Percentiles rank a stretch among this genome's conserved stretches.
Conservation (phyloP, 1,140 invertebrate genomes). For the Belonocnema kinseyi region DNA sequence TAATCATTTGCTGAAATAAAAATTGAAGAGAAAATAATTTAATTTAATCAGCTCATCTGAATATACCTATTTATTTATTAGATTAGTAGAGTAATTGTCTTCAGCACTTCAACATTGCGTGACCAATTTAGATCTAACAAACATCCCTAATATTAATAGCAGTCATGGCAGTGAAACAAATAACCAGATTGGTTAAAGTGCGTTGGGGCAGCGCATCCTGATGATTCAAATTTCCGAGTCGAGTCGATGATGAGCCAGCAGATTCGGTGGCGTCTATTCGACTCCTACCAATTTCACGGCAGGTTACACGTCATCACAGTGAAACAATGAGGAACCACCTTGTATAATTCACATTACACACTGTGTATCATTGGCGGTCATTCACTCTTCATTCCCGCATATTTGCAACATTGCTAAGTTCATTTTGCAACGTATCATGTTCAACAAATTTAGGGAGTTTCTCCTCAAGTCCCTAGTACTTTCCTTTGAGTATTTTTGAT, state of each 20-base stretch:
- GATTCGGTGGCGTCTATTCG: conserved; percentile 65
- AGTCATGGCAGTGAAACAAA: conserved; percentile 9
- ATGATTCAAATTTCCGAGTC: conserved; percentile 40
- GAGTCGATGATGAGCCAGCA: conserved; percentile 63
- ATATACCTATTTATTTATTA: background rate
- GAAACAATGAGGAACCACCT: conserved; percentile 68
- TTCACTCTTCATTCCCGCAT: background rate
- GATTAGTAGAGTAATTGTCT: background rate
- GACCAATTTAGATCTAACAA: conserved; percentile 4
- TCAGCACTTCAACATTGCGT: background rate
- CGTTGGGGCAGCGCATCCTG: conserved; percentile 2
- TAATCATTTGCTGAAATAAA: too few relatives aligned
- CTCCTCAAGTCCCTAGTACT: background rate
- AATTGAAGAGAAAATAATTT: too few relatives aligned
- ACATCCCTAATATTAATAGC: conserved; percentile 4
- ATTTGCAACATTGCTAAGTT: background rate
- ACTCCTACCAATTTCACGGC: conserved; percentile 74
- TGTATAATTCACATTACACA: conserved; percentile 58
- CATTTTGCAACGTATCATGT: conserved; percentile 13
- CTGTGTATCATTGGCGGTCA: conserved; percentile 38
- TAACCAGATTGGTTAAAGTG: conserved; percentile 14
- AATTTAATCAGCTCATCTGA: too few relatives aligned
- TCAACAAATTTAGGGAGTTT: background rate
- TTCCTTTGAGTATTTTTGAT: background rate
- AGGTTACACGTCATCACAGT: conserved; percentile 69